phyloP scores from a whole-genome alignment of 2,113 vertebrate genomes.

The Rhinogobius similis region DNA sequence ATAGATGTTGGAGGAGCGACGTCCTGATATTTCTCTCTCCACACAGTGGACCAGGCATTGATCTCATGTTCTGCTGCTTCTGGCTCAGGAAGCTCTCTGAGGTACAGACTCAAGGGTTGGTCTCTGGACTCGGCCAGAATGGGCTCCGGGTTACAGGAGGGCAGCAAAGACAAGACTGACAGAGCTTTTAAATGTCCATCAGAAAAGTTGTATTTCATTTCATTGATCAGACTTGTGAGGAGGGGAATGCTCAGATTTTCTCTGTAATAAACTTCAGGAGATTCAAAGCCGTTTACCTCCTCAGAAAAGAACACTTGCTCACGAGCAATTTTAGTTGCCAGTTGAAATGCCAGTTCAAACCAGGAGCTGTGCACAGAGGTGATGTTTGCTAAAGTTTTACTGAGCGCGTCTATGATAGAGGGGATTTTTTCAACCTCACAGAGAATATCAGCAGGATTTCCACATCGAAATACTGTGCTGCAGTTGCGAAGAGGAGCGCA shows the following conservation, averaged over 20 bases:
- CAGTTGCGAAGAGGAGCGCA: constrained; percentile 85
- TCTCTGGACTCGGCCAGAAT: constrained; percentile 84
- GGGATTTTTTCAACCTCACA: constrained; percentile 83
- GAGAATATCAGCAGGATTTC: constrained; percentile 92
- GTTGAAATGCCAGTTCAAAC: constrained; percentile 91
- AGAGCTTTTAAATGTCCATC: constrained; percentile 89
- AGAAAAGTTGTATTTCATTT: constrained; percentile 91
- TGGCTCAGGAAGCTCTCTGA: constrained; percentile 86
- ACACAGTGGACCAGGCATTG: constrained; percentile 89
- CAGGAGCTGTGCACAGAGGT: constrained; percentile 86
- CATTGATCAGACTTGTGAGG: constrained; percentile 86
- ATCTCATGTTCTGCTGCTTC: constrained; percentile 88
- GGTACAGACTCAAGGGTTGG: constrained; percentile 86
- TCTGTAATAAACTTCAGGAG: constrained; percentile 89
- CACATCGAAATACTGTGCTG: constrained; percentile 86
- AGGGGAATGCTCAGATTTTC: constrained; percentile 87
- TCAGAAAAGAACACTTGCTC: constrained; percentile 83
- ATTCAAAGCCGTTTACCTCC: constrained; percentile 71
- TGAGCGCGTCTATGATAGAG: constrained; percentile 85
- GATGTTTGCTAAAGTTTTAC: constrained; percentile 90
- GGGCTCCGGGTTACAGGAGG: constrained; percentile 89
- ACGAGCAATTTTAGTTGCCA: constrained; percentile 83
- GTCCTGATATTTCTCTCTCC: constrained; percentile 92
- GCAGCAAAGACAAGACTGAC: constrained; percentile 88
- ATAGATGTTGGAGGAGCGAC: constrained; percentile 88